Evolutionary conservation across 1,140 invertebrate genomes (phyloP).

Genomic region (Bombus consobrinus): DNA sequence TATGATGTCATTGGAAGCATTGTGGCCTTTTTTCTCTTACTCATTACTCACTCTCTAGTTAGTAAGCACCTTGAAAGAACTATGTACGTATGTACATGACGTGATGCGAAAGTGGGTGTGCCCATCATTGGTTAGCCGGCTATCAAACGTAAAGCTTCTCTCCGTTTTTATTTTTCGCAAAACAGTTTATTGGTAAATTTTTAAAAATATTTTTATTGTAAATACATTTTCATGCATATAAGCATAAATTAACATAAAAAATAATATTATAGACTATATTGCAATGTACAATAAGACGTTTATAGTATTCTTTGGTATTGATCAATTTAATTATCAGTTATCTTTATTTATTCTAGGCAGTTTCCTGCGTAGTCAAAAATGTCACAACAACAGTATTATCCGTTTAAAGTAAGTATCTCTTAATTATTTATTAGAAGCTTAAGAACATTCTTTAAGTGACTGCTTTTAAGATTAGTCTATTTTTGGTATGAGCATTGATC

Average conservation of each 20-base stretch:
- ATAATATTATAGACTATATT: not conserved
- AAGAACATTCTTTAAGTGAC: not conserved
- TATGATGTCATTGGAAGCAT: slow-evolving; percentile 9
- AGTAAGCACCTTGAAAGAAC: slow-evolving; percentile 48
- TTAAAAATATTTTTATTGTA: not conserved
- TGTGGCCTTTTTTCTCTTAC: slow-evolving; percentile 21
- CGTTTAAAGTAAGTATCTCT: slow-evolving; percentile 74
- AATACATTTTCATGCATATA: slow-evolving; percentile 7
- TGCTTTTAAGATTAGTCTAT: slow-evolving; percentile 40
- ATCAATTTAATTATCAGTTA: not conserved
- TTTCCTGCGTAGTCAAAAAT: slow-evolving; percentile 56
- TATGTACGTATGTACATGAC: slow-evolving; percentile 37
- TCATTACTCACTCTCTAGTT: slow-evolving; percentile 29
- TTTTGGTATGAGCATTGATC: slow-evolving; percentile 41
- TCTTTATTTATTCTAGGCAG: not conserved
- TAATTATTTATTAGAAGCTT: slow-evolving; percentile 2
- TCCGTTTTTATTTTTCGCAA: not conserved
- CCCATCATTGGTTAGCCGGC: slow-evolving; percentile 24
- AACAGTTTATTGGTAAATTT: not conserved
- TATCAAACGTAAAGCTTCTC: not conserved
- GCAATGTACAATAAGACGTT: not conserved
- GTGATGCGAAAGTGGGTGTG: slow-evolving; percentile 67
- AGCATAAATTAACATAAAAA: not conserved
- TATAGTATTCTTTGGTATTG: not conserved
- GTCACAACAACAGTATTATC: slow-evolving; percentile 77